These are phyloP conservation scores for Nasonia oneida DNA, from an alignment of 2,888 invertebrate species.

Conservation along the genomic window DNA sequence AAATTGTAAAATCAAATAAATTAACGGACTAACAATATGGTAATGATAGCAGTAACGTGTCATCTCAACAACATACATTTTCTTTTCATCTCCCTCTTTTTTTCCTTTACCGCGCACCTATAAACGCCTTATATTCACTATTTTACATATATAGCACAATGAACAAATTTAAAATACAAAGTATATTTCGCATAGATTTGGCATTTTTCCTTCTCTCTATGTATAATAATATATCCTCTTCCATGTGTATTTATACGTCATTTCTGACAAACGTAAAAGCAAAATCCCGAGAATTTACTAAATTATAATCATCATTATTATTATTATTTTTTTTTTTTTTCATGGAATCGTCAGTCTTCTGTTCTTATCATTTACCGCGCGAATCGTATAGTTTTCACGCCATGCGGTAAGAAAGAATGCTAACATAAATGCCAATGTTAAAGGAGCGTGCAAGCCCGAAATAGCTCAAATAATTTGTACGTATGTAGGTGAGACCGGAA, in stretches of 20 bases:
- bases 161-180: slow-evolving; percentile 62
- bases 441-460: slow-evolving; percentile 22
- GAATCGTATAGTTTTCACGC: background rate
- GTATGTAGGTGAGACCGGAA: slow-evolving; percentile 41
- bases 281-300: slow-evolving; percentile 57
- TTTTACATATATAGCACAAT: slow-evolving; percentile 57
- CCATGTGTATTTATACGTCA: slow-evolving; percentile 44
- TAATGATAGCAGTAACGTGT: slow-evolving; percentile 53
- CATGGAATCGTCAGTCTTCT: slow-evolving; percentile 72
- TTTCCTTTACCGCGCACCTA: slow-evolving; percentile 50
- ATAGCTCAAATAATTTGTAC: slow-evolving; percentile 45
- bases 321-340: slow-evolving; percentile 44
- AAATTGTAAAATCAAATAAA: slow-evolving; percentile 55
- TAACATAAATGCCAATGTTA: slow-evolving; percentile 61
- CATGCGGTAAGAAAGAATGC: slow-evolving; percentile 55
- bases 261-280: slow-evolving; percentile 45
- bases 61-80: slow-evolving; percentile 59
- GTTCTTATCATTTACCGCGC: slow-evolving; percentile 59
- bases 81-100: background rate
- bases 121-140: slow-evolving; percentile 59
- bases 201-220: slow-evolving; percentile 59
- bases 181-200: slow-evolving; percentile 63
- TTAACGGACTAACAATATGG: slow-evolving; percentile 56
- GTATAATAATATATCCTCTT: slow-evolving; percentile 50
- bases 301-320: slow-evolving; percentile 55